Evolutionary conservation across 2,113 vertebrate genomes (phyloP).

Genomic region (Paracanthobrama guichenoti): DNA sequence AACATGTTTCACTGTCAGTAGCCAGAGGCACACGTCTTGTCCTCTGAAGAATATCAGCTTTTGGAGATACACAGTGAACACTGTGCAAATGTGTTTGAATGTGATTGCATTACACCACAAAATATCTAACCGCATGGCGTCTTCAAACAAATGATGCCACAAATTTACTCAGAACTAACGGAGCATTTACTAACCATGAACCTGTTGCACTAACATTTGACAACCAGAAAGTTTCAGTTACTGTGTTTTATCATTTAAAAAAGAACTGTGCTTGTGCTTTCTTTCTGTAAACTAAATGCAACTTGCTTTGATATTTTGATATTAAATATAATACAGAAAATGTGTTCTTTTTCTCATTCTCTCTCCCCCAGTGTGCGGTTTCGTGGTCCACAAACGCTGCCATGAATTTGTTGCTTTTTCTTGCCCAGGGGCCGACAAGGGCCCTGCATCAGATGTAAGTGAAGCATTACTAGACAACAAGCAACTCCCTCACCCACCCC

Average conservation of each 20-base stretch:
- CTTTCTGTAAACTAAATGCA: background rate
- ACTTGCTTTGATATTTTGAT: too few species aligned
- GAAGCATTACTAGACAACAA: background rate
- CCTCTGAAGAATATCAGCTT: background rate
- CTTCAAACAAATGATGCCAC: background rate
- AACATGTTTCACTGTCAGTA: background rate
- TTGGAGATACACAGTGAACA: background rate
- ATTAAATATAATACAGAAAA: background rate
- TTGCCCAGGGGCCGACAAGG: constrained; percentile 77
- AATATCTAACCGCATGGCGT: background rate
- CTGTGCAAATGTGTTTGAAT: background rate
- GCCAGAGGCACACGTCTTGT: background rate
- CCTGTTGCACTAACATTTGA: background rate
- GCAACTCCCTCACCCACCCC: background rate
- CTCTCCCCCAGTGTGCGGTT: constrained; percentile 70
- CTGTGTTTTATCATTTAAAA: background rate
- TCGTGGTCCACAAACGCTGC: constrained; percentile 78
- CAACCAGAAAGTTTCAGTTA: background rate
- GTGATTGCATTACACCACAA: background rate
- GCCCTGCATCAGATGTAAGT: constrained; percentile 77
- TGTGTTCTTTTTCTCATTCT: constrained; percentile 29
- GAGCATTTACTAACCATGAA: background rate
- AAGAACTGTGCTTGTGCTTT: background rate
- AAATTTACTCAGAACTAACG: background rate
- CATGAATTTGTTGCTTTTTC: constrained; percentile 80